Evolutionary conservation across 2,888 invertebrate species (phyloP).

Genomic region (Vanessa cardui): DNA sequence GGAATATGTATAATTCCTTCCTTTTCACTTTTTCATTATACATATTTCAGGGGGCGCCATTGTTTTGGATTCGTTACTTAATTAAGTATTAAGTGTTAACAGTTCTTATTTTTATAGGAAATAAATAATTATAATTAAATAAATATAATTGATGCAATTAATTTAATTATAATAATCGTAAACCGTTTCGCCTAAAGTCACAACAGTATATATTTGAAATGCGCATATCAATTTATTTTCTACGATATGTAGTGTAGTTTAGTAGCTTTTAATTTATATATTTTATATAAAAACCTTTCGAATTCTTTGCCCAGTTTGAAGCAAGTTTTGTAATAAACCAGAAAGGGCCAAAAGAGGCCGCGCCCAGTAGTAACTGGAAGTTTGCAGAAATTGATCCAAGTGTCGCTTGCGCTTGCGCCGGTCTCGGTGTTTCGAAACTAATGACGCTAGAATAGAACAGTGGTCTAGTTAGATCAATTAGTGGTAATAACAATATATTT

Average conservation of each 20-base stretch:
- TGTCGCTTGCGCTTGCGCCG: conserved; percentile 14
- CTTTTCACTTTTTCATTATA: too few species aligned
- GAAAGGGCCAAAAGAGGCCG: conserved; percentile 27
- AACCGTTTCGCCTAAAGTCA: not conserved
- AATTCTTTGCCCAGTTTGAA: conserved; percentile 31
- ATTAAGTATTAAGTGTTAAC: too few species aligned
- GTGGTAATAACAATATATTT: not conserved
- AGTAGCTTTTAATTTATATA: not conserved
- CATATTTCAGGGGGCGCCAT: too few species aligned
- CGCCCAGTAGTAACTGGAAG: conserved; percentile 17
- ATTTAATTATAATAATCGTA: too few species aligned
- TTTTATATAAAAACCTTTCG: conserved; percentile 23
- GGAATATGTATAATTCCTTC: too few species aligned
- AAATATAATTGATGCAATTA: too few species aligned
- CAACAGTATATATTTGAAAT: not conserved
- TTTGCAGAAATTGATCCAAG: conserved; percentile 13
- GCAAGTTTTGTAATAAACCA: conserved; percentile 30
- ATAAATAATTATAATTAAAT: too few species aligned
- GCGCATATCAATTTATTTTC: not conserved
- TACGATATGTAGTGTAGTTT: too few species aligned
- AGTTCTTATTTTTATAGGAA: too few species aligned
- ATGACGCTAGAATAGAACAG: conserved; percentile 12
- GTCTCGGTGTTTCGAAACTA: conserved; percentile 15
- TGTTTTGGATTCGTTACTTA: too few species aligned
- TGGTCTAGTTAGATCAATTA: conserved; percentile 4